phyloP scores from a whole-genome alignment of 2,113 vertebrate species.

The Prunella fulvescens region DNA sequence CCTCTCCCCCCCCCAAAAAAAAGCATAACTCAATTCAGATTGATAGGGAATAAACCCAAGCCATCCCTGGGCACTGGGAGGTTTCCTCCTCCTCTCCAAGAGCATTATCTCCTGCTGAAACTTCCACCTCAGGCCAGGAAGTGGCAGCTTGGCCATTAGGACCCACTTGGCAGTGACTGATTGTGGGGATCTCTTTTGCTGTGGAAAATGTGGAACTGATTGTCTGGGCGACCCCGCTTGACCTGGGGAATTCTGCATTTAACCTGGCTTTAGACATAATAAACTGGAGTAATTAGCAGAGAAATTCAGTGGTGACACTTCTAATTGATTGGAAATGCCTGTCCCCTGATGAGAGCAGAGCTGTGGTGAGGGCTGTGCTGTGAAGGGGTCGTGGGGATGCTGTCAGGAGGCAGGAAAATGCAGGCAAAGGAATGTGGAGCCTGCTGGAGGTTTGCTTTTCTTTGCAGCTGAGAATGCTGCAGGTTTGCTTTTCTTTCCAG shows the following conservation, averaged over 20 bases:
- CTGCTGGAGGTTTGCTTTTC: conserved; percentile 37
- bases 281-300: conserved; percentile 69
- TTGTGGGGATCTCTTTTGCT: conserved; percentile 9
- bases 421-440: conserved; percentile 17
- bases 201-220: conserved; percentile 67
- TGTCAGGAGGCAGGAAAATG: neutral
- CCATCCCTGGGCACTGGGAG: neutral
- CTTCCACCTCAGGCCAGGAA: conserved; percentile 54
- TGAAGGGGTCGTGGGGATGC: neutral
- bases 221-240: conserved; percentile 54
- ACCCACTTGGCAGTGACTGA: conserved; percentile 73
- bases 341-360: neutral
- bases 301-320: conserved; percentile 1
- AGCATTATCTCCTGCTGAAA: neutral
- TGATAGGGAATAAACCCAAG: neutral
- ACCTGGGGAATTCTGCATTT: conserved; percentile 70
- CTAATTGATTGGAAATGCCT: conserved; percentile 66
- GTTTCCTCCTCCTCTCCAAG: neutral
- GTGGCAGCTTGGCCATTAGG: conserved; percentile 50
- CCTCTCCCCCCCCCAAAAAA: too few relatives aligned
- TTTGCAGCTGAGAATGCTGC: conserved; percentile 17
- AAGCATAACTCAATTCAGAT: neutral
- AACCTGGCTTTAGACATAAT: conserved; percentile 71
- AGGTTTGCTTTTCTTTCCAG: conserved; percentile 57
- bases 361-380: neutral